Evolutionary conservation across 2,797 vertebrate species (phyloP), one percentile per base, ranked within the genome.

Genomic region (Emys orbicularis): DNA sequence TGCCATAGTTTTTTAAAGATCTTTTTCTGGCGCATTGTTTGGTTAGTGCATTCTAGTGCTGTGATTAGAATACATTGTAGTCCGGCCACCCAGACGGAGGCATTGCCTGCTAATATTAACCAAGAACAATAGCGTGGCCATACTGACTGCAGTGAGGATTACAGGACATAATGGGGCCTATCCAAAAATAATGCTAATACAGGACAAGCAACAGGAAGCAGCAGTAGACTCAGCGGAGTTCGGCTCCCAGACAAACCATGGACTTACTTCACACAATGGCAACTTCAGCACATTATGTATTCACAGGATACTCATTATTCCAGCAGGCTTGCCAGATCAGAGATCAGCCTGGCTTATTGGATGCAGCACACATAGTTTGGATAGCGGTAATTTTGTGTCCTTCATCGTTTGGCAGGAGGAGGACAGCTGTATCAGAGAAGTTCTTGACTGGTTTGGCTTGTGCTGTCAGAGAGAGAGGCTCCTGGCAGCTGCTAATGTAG

Each of bases 101-200:
- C 98, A 97, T 98, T 97, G 98, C 98, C 98, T 98, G 98, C 94
- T 98, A 98, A 98, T 99, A 98, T 99, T 98, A 98, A 99, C 98
- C 97, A 84, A 97, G 98, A 98, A 99, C 99, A 99, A 99, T 99
- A 96, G 99, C 5, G 91, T 98, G 98, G 98, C 98, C 98, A 97
- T 98, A 97, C 98, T 98, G 98, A 99, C 99, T 99, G 98, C 99
- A 99, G 98, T 95, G 98, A 99, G 99, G 99, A 99, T 99, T 99
- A 99, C 97, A 90, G 99, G 98, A 98, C 98, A 99, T 99, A 99
- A 99, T 99, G 97, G 98, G 98, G 96, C 98, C 98, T 87, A 98
- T 98, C 98, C 98, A 99, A 99, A 99, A 99, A 99, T 99, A 99
- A 99, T 99, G 98, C 98, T 98, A 98, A 98, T 96, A 97, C 98